Base-by-base conservation (phyloP, 2,797 vertebrate species). In the Adrianichthys oophorus region DNA sequence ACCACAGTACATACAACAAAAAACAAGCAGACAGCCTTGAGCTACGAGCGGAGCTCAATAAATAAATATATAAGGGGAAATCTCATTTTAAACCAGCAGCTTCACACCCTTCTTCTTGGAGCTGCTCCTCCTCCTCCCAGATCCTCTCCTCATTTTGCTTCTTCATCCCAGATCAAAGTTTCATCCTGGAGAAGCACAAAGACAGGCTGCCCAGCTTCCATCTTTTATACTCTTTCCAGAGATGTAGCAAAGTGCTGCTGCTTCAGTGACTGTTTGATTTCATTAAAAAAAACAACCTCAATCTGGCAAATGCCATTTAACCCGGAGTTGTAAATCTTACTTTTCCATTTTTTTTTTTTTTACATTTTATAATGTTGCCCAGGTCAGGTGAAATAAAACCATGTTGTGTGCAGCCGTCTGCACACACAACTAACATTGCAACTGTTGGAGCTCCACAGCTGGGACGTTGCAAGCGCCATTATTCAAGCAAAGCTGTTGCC, bases 41-140 rank as follows among this genome's bases (percentile, higher is more conserved):
- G 90, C 90, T 80, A 85, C 69, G 69, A 85, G 82, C 72, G 85
- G 77, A 82, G 75, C 74, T 81, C 86, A 84, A 91, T 85, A 88
- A 90, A 87, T 87, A 90, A 90, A 87, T 86, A 89, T 86, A 84
- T 72, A 82, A 81, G 52, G 62, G 71, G 72, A 83, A 84, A 86
- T 86, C 82, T 89, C 84, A 88, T 90, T 88, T 88, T 82, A 74
- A 86, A 85, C 64, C 74, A 75, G 66, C 67, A 80, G 76, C 80
- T 82, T 79, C 76, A 68, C 81, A 74, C 74, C 72, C 68, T 63
- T 72, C 32, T 37, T 75, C 57, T 53, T 49, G 57, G n/a, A 77
- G 53, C 66, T 68, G 59, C 66, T 68, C 70, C 72, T 65, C 63
- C 79, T 56, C 57, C 41, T 50, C 60, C 50, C 54, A 42, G 50